Percentiles rank a stretch among this genome's conserved stretches.
These are phyloP conservation scores for Aphidoletes aphidimyza DNA, from an alignment of 2,888 invertebrate species.

Conservation along the genomic window DNA sequence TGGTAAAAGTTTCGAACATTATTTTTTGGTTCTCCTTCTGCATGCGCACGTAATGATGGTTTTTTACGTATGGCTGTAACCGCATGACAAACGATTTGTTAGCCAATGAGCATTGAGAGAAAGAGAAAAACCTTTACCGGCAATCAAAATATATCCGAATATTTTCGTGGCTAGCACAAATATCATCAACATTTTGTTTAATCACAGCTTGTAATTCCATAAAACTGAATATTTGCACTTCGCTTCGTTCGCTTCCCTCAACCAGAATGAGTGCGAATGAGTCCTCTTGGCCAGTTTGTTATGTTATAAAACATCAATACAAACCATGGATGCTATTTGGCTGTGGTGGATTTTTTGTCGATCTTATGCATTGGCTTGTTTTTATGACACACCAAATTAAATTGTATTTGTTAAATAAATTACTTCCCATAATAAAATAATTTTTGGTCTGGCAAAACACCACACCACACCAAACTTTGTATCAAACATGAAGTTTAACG, in stretches of 20 bases:
- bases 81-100: slow-evolving; percentile 36
- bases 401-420: slow-evolving; percentile 53
- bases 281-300: no score
- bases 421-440: slow-evolving; percentile 53
- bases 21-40: no score
- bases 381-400: slow-evolving; percentile 40
- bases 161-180: not conserved
- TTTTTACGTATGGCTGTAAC: not conserved
- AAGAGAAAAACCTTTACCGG: not conserved
- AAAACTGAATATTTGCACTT: slow-evolving; percentile 49
- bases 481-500: slow-evolving; percentile 45
- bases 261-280: no score
- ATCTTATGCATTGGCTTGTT: slow-evolving; percentile 11
- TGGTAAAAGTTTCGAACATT: not conserved
- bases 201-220: slow-evolving; percentile 53
- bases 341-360: not conserved
- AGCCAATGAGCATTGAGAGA: not conserved
- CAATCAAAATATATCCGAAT: slow-evolving; percentile 1
- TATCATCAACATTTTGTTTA: slow-evolving; percentile 32
- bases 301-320: no score
- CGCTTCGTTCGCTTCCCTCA: not conserved
- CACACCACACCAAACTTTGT: slow-evolving; percentile 1
- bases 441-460: not conserved
- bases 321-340: no score
- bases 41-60: not conserved